Percentiles rank a stretch among this genome's conserved stretches.
These are phyloP conservation scores for Micromussa lordhowensis DNA, from an alignment of 92 coral and sea anemone species.

Conservation along the genomic window DNA sequence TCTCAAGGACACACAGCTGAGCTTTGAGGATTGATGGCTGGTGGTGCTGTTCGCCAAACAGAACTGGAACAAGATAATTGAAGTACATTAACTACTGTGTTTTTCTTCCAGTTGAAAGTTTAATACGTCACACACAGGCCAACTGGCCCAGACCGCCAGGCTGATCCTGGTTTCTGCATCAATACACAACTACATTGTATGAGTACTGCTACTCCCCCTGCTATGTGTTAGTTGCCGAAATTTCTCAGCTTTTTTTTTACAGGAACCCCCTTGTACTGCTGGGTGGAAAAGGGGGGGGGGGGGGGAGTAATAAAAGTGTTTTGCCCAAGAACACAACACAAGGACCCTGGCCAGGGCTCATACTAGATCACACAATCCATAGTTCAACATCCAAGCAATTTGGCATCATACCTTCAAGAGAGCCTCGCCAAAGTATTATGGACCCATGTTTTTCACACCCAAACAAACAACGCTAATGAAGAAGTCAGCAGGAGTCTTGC, in stretches of 20 bases:
- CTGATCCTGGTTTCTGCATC: background rate
- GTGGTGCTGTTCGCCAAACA: slow-evolving; percentile 87
- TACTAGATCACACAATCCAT: background rate
- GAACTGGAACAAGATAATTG: slow-evolving; percentile 57
- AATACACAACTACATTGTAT: too few species aligned
- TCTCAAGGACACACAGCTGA: slow-evolving; percentile 81
- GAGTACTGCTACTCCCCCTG: too few species aligned
- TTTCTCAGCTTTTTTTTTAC: too few species aligned
- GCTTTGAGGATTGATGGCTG: slow-evolving; percentile 77
- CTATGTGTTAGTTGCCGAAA: too few species aligned
- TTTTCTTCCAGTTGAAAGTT: background rate
- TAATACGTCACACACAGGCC: background rate
- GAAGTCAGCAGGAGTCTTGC: too few species aligned
- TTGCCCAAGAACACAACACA: background rate
- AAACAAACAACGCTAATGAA: too few species aligned
- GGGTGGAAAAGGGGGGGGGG: too few species aligned
- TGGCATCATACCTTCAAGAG: too few species aligned
- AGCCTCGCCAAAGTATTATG: too few species aligned
- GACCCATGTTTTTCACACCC: too few species aligned
- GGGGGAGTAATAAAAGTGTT: too few species aligned
- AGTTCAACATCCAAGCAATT: background rate
- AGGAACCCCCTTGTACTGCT: too few species aligned
- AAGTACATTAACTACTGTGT: background rate
- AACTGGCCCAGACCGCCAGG: background rate
- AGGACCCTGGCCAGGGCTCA: background rate